Evolutionary conservation across 2,113 vertebrate species (phyloP), one percentile per base, ranked within the genome.

Genomic region (Eulemur macaco): DNA sequence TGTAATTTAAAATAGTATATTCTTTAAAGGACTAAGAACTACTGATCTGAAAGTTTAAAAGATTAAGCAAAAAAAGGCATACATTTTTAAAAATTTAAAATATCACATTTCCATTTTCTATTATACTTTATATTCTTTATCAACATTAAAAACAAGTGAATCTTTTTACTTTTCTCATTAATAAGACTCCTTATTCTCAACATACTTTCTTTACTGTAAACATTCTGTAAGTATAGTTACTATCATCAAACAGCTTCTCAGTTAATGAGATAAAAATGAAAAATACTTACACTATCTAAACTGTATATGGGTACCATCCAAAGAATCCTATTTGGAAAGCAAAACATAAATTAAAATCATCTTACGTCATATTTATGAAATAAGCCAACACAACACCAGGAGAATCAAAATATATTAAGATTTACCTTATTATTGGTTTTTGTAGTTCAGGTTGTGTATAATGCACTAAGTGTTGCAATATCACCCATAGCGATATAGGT

Each of bases 231-330:
- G 23, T 60, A 87, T n/a, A 71, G 42, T 52, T 83, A 54, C 3
- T 63, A 71, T 84, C 29, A 88, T 47, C 71, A 86, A 58, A 92
- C 8, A 64, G 86, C 42, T 95, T 87, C 50, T 93, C 78, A 86
- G 52, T 69, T 97, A 97, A 92, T 34, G 63, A 97, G 84, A 95
- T 84, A 68, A 94, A 97, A 97, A 66, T 95, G 81, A 96, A 93
- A 97, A 25, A 86, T 97, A 99, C 99, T 99, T 98, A 99, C 99
- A 97, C 99, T 99, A 98, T 99, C 99, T 98, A 99, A 98, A 97
- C 99, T 99, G 98, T 99, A 99, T 98, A 99, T 99, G 25, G 99
- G 99, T 93, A 99, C 99, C 99, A 99, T 99, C 99, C 99, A 99
- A 92, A 99, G 98, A 98, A 99, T 99, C 98, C 99, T 99, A 98